phyloP scores from a whole-genome alignment of 1,140 invertebrate species.

The Copidosoma floridanum region DNA sequence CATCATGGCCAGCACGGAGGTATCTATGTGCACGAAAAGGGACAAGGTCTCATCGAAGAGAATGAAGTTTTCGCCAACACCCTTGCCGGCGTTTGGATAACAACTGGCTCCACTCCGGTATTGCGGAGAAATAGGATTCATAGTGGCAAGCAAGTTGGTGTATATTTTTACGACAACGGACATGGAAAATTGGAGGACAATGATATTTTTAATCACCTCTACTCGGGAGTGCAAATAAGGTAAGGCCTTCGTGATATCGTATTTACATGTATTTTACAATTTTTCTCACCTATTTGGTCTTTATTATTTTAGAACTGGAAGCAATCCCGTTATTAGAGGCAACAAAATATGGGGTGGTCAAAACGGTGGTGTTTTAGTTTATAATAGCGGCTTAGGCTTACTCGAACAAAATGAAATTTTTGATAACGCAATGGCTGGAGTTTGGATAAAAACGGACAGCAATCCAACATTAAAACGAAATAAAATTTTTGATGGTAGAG shows the following conservation, averaged over 20 bases:
- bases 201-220: constrained; percentile 97
- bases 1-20: constrained; percentile 98
- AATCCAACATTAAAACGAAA: constrained; percentile 93
- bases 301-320: constrained; percentile 76
- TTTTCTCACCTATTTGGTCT: neutral
- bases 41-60: constrained; percentile 95
- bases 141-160: constrained; percentile 95
- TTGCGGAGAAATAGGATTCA: constrained; percentile 94
- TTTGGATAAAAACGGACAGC: constrained; percentile 99
- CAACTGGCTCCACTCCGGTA: constrained; percentile 91
- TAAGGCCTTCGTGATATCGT: constrained; percentile 35
- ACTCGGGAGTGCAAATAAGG: constrained; percentile 95
- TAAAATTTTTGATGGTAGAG: constrained; percentile 97
- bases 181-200: constrained; percentile 96
- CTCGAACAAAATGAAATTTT: constrained; percentile 99
- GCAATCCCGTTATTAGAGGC: constrained; percentile 93
- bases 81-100: constrained; percentile 98
- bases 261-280: neutral
- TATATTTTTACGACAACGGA: constrained; percentile 99
- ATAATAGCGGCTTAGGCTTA: constrained; percentile 92
- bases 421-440: constrained; percentile 99
- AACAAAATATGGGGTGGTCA: constrained; percentile 99
- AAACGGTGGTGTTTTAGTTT: constrained; percentile 98
- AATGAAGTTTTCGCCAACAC: constrained; percentile 99
- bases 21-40: constrained; percentile 98